Conservation (phyloP, 37 sponge, comb jelly and placozoan species). For the Ianthella basta region DNA sequence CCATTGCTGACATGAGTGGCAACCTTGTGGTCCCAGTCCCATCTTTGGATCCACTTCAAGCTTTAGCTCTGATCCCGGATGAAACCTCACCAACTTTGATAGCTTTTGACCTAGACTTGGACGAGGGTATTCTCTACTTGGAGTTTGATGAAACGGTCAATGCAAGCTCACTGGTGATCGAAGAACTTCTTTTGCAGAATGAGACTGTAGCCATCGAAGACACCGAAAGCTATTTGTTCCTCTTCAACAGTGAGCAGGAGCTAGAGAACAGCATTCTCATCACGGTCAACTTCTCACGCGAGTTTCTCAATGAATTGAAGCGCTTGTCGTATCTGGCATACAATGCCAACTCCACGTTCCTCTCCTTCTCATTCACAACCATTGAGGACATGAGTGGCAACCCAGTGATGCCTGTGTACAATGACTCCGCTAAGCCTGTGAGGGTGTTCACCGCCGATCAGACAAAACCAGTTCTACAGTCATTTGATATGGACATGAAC, state of each 20-base stretch:
- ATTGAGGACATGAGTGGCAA: slow-evolving; percentile 82
- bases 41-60: slow-evolving; percentile 25
- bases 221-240: slow-evolving; percentile 25
- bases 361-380: slow-evolving; percentile 64
- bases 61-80: slow-evolving; percentile 49
- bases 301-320: slow-evolving; percentile 76
- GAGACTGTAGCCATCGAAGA: not conserved
- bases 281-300: slow-evolving; percentile 63
- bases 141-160: slow-evolving; percentile 87
- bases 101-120: slow-evolving; percentile 72
- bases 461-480: slow-evolving; percentile 59
- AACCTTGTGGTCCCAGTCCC: slow-evolving; percentile 61
- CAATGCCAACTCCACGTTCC: slow-evolving; percentile 48
- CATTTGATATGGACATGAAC: slow-evolving; percentile 84
- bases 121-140: slow-evolving; percentile 65
- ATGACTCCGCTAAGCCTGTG: slow-evolving; percentile 49
- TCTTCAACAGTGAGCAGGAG: slow-evolving; percentile 62
- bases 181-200: slow-evolving; percentile 67
- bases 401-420: slow-evolving; percentile 46
- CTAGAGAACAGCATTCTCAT: slow-evolving; percentile 45
- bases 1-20: slow-evolving; percentile 78
- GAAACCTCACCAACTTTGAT: slow-evolving; percentile 53
- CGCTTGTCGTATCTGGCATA: slow-evolving; percentile 56
- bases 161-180: slow-evolving; percentile 60
- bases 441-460: slow-evolving; percentile 60